These are phyloP conservation scores for Tenthredo notha DNA, from an alignment of 2,888 invertebrate species.

Conservation along the genomic window DNA sequence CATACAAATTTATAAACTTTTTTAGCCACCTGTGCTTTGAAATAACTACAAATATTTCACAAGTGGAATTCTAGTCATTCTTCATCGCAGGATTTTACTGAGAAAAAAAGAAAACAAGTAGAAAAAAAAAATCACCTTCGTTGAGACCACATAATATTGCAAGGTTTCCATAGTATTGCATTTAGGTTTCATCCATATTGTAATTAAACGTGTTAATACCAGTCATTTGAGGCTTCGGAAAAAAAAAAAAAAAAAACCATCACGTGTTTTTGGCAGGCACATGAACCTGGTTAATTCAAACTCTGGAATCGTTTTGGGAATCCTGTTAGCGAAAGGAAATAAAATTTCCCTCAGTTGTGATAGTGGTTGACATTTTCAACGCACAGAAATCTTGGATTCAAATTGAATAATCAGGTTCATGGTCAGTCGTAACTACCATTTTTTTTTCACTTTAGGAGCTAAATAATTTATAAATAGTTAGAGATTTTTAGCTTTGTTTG, in stretches of 20 bases:
- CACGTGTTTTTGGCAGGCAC: no score
- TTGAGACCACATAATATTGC: no score
- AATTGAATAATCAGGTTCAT: background rate
- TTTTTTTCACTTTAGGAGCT: background rate
- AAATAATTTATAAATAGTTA: background rate
- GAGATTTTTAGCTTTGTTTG: background rate
- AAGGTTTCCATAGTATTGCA: no score
- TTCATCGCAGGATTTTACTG: no score
- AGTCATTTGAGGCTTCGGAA: no score
- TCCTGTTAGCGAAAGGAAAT: background rate
- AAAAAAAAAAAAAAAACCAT: no score
- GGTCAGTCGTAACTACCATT: background rate
- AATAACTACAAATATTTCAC: background rate
- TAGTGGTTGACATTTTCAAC: background rate
- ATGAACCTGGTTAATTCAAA: background rate
- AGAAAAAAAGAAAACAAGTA: no score
- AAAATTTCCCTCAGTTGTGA: background rate
- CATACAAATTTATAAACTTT: constrained; percentile 1
- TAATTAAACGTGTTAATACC: no score
- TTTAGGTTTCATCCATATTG: no score
- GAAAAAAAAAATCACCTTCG: no score
- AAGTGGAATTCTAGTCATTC: background rate
- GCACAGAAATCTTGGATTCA: background rate
- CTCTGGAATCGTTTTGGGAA: no score
- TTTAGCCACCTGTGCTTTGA: background rate